Evolutionary conservation across 1,140 invertebrate genomes (phyloP).

Genomic region (Saxidomus purpurata): DNA sequence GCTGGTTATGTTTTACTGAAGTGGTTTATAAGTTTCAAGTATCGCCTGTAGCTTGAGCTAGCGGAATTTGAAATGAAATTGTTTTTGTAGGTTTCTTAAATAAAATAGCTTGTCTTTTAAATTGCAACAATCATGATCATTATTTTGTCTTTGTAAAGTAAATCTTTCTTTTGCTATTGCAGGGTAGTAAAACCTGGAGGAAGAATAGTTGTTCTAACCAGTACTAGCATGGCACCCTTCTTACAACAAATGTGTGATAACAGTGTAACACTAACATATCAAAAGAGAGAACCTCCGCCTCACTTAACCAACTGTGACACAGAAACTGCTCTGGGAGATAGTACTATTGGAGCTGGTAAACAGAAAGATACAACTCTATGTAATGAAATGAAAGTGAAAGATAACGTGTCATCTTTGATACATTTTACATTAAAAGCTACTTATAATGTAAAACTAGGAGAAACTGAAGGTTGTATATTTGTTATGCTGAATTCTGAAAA

Average conservation of each 20-base stretch:
- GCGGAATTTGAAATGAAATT: too few species aligned
- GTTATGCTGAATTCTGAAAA: constrained; percentile 8
- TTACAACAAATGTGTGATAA: not conserved
- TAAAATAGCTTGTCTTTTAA: too few species aligned
- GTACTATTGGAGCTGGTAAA: not conserved
- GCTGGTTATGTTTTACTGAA: not conserved
- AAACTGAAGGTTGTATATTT: constrained; percentile 50
- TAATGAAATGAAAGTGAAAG: too few species aligned
- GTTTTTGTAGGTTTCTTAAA: too few species aligned
- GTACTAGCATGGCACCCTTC: not conserved
- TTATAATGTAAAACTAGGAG: constrained; percentile 47
- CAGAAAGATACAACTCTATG: too few species aligned
- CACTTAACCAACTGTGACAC: not conserved
- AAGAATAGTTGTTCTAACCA: constrained; percentile 39
- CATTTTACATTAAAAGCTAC: constrained; percentile 14
- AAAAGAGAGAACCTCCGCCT: not conserved
- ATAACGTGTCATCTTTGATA: not conserved
- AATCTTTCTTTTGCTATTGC: not conserved
- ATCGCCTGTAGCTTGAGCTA: too few species aligned
- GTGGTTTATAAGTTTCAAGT: not conserved
- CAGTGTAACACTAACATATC: not conserved
- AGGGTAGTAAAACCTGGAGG: constrained; percentile 35
- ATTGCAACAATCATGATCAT: too few species aligned
- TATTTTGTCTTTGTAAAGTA: too few species aligned
- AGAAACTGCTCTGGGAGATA: not conserved